A percentile compares a stretch with the other conserved stretches of the same genome.
Conservation (phyloP, 1,140 invertebrate genomes). For the Leucophenga varia region DNA sequence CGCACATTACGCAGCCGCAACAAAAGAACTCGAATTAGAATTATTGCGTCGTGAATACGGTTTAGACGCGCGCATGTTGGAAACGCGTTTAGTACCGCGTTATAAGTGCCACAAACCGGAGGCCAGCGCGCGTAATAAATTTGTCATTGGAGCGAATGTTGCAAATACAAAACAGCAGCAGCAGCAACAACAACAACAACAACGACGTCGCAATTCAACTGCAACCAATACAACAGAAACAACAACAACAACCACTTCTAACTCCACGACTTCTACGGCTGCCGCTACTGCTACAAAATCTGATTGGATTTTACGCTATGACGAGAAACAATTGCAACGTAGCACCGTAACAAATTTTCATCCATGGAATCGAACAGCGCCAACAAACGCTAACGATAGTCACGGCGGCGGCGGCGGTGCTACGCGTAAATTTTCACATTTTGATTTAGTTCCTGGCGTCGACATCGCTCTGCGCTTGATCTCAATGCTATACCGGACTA, state of each 20-base stretch:
- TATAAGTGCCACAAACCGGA: constrained; percentile 41
- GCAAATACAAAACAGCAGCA: neutral
- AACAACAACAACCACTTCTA: neutral
- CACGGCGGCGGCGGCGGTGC: neutral
- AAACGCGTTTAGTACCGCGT: constrained; percentile 41
- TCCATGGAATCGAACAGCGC: constrained; percentile 32
- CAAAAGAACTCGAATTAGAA: constrained; percentile 36
- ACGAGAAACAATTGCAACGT: constrained; percentile 23
- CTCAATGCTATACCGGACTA: constrained; percentile 31
- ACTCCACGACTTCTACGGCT: too few relatives aligned
- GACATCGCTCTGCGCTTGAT: constrained; percentile 37
- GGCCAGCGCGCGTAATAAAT: constrained; percentile 36
- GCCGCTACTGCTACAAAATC: constrained; percentile 8
- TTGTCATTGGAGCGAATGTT: constrained; percentile 15
- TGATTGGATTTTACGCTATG: constrained; percentile 43
- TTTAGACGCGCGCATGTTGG: constrained; percentile 43
- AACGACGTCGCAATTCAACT: neutral
- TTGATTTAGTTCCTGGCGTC: constrained; percentile 50
- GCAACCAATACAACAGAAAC: neutral
- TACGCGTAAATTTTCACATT: constrained; percentile 32
- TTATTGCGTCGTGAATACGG: constrained; percentile 43
- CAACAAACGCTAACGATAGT: too few relatives aligned
- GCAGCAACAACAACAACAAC: neutral
- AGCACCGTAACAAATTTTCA: constrained; percentile 43
- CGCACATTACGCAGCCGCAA: constrained; percentile 42